These are phyloP conservation scores for Crypturellus tataupa DNA, from an alignment of 2,797 vertebrate species.

Conservation along the genomic window DNA sequence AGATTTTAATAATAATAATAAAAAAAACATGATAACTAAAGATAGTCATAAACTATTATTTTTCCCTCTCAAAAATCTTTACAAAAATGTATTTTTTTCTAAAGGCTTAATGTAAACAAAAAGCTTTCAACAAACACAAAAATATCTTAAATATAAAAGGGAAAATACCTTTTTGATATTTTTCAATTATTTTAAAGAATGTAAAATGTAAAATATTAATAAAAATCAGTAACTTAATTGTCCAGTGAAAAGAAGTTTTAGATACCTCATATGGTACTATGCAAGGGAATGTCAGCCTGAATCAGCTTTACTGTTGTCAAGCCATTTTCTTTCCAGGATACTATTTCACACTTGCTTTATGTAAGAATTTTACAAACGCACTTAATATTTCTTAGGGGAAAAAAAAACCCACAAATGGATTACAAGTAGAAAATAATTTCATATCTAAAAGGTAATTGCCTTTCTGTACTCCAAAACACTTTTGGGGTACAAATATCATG, in stretches of 20 bases:
- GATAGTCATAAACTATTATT: conserved; percentile 28
- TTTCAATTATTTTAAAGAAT: neutral
- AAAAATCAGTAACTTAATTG: conserved; percentile 51
- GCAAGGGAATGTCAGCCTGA: neutral
- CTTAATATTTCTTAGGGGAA: neutral
- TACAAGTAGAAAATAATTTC: conserved; percentile 6
- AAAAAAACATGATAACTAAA: conserved; percentile 34
- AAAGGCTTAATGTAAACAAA: neutral
- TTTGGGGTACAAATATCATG: conserved; percentile 2
- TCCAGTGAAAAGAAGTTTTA: conserved; percentile 23
- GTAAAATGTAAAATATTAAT: neutral
- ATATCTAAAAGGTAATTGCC: neutral
- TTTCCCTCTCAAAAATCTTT: conserved; percentile 17
- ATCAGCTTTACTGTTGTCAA: neutral
- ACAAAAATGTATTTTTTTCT: neutral
- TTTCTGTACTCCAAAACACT: too few species aligned
- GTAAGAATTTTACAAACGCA: neutral
- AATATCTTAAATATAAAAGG: neutral
- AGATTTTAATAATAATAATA: conserved; percentile 29
- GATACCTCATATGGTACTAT: neutral
- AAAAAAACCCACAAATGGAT: neutral
- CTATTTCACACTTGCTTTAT: neutral
- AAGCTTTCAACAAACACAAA: neutral
- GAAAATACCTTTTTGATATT: neutral
- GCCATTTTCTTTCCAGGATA: conserved; percentile 7